Evolutionary conservation across 2,113 vertebrate genomes (phyloP).

Genomic region (Thunnus maccoyii): DNA sequence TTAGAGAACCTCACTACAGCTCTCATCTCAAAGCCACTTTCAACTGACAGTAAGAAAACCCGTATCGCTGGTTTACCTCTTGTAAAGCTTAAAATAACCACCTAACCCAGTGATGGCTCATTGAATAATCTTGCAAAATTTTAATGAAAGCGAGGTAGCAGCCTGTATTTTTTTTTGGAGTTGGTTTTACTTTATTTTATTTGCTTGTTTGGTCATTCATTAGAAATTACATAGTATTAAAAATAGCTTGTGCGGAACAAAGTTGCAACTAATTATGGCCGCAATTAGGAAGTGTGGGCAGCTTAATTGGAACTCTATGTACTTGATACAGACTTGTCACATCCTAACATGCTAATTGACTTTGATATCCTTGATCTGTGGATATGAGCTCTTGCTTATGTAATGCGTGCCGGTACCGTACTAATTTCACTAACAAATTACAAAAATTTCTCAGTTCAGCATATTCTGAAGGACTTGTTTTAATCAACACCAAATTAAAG

Average conservation of each 20-base stretch:
- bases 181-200: neutral
- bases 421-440: slow-evolving; percentile 15
- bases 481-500: slow-evolving; percentile 18
- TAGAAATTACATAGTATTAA: neutral
- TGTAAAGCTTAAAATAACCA: neutral
- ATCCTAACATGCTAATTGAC: slow-evolving; percentile 48
- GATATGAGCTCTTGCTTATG: neutral
- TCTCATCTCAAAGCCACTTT: neutral
- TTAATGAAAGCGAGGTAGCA: neutral
- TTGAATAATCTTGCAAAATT: neutral
- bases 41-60: neutral
- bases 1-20: too few species aligned
- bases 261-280: slow-evolving; percentile 50
- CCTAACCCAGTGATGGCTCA: too few species aligned
- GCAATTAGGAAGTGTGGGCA: slow-evolving; percentile 29
- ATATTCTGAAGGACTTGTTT: slow-evolving; percentile 13
- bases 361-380: slow-evolving; percentile 43
- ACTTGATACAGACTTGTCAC: slow-evolving; percentile 50
- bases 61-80: neutral
- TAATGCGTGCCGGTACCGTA: neutral
- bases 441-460: slow-evolving; percentile 13
- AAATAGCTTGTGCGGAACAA: slow-evolving; percentile 36
- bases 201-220: neutral
- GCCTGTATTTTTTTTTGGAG: neutral
- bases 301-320: slow-evolving; percentile 45